Conservation (phyloP, 2,888 invertebrate genomes). For the Scrobipalpa costella region DNA sequence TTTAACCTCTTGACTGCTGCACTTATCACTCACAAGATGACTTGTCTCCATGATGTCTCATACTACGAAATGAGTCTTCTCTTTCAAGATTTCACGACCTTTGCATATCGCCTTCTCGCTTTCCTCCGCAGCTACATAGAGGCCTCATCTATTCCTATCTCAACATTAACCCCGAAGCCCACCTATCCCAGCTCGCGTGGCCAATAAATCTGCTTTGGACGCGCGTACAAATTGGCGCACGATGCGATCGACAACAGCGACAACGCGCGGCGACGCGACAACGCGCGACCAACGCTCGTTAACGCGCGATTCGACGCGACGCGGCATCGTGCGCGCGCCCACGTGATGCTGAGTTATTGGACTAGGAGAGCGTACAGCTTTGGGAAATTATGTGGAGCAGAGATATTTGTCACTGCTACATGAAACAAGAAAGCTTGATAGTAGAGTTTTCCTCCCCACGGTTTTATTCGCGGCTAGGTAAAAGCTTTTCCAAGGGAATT, state of each 20-base stretch:
- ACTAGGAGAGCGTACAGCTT: neutral
- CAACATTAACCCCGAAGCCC: conserved; percentile 38
- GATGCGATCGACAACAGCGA: conserved; percentile 55
- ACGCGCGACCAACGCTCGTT: conserved; percentile 60
- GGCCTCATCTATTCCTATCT: conserved; percentile 15
- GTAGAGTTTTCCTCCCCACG: no score
- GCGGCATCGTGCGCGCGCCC: conserved; percentile 57
- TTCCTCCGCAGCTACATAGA: neutral
- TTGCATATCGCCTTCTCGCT: no score
- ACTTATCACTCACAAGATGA: no score
- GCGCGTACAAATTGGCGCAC: conserved; percentile 73
- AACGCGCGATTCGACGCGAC: conserved; percentile 52
- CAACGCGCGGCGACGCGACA: conserved; percentile 37
- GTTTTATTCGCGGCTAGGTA: no score
- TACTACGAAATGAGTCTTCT: no score
- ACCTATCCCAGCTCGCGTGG: conserved; percentile 64
- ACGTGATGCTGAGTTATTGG: conserved; percentile 39
- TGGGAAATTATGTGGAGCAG: neutral
- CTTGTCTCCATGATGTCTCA: no score
- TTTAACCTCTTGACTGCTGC: no score
- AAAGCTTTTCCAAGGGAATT: no score
- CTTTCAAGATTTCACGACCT: no score
- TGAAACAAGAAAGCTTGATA: neutral
- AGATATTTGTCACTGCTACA: neutral
- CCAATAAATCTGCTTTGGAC: conserved; percentile 70